These are phyloP conservation scores for Gari tellinella DNA, from an alignment of 2,888 invertebrate species.

Conservation along the genomic window DNA sequence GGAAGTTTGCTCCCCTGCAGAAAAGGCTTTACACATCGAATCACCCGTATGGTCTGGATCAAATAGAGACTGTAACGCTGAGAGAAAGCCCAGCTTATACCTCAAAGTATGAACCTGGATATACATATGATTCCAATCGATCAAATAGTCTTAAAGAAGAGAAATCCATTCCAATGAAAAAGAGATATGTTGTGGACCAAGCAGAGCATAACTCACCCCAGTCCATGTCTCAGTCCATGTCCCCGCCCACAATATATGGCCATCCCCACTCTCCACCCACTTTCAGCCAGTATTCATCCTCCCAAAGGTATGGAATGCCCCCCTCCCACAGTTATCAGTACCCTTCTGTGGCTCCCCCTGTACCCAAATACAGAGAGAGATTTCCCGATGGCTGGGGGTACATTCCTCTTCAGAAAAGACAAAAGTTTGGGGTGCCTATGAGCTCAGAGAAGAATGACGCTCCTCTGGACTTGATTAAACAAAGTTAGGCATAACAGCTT, in stretches of 20 bases:
- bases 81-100: conserved; percentile 19
- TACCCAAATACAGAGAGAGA: conserved; percentile 48
- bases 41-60: conserved; percentile 37
- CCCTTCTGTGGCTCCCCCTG: conserved; percentile 8
- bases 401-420: conserved; percentile 49
- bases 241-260: conserved; percentile 24
- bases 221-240: conserved; percentile 16
- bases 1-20: conserved; percentile 47
- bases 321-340: not conserved
- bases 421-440: conserved; percentile 48
- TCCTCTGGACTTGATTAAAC: conserved; percentile 51
- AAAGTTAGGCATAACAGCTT: too few relatives aligned
- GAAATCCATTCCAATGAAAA: conserved; percentile 59
- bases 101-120: conserved; percentile 9
- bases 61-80: conserved; percentile 31
- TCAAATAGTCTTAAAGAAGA: conserved; percentile 58
- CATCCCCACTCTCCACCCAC: conserved; percentile 36
- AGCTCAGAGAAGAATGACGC: conserved; percentile 40
- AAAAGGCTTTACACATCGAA: conserved; percentile 43
- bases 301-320: conserved; percentile 28
- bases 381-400: conserved; percentile 55
- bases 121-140: conserved; percentile 15
- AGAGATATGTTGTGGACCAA: conserved; percentile 53
- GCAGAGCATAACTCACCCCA: conserved; percentile 25
- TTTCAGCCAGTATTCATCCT: conserved; percentile 18